Evolutionary conservation across 1,140 invertebrate genomes (phyloP), one percentile per base, ranked within the genome.

Genomic region (Drosophila bocqueti): DNA sequence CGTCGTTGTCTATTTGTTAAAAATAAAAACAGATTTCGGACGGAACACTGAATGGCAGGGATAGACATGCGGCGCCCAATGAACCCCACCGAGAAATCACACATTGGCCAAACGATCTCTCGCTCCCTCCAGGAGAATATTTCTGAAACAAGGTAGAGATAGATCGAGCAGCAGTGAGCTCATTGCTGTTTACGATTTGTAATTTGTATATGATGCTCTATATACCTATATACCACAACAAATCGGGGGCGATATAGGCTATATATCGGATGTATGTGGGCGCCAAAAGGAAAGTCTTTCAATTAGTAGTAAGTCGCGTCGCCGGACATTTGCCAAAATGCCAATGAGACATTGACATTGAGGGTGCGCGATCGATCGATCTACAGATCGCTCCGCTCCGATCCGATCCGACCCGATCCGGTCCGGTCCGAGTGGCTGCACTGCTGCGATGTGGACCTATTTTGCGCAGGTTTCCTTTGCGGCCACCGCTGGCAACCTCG

Each of bases 271-370:
- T 50, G 74, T 61, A 63, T 62, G 42, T 81, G 73, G 57, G 66
- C 66, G 74, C 76, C 74, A 79, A 65, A 42, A 42, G 71, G 66
- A 68, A 62, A 76, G 58, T 63, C 52, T 58, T 60, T 64, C 83
- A 79, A 86, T 87, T 82, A 86, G 85, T 82, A 86, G 85, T 83
- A 86, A 86, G 66, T 73, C 81, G 80, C 64, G 54, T 80, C 67
- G 76, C 61, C 72, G 68, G 65, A 55, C 85, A 89, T 73, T 89
- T 90, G 85, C 85, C 85, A 90, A 90, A 90, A 85, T 90, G 75
- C 79, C 85, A 90, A 90, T 85, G 86, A 90, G 85, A 68, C 86
- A 90, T 90, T 90, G 85, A 90, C 85, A 90, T 90, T 90, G 85
- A 85, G 81, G 64, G 64, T 64, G 63, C 49, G 54, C 49, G 54